Evolutionary conservation across 2,113 vertebrate genomes (phyloP).

Genomic region (Heterotilapia buettikoferi): DNA sequence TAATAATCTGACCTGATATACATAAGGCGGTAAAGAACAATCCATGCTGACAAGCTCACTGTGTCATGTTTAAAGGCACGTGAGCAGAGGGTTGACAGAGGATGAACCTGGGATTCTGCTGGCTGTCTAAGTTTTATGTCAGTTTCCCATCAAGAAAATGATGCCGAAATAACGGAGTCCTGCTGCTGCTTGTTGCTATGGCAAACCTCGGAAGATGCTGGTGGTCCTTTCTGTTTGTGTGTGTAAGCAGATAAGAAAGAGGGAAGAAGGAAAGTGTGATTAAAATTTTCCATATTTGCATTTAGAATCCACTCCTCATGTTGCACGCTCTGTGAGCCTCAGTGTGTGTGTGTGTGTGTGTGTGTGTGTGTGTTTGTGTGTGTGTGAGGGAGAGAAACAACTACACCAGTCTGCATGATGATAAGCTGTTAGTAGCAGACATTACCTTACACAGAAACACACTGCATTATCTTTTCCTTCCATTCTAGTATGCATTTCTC

Average conservation of each 20-base stretch:
- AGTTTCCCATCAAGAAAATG: not conserved
- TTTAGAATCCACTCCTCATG: not conserved
- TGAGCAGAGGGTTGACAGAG: not conserved
- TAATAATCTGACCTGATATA: not conserved
- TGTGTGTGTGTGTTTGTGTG: not conserved
- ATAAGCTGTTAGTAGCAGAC: not conserved
- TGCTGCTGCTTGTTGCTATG: slow-evolving; percentile 43
- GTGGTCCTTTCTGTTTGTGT: not conserved
- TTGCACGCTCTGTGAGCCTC: not conserved
- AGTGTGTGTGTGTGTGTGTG: not conserved
- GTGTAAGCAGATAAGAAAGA: not conserved
- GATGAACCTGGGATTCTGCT: not conserved
- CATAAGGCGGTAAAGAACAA: not conserved
- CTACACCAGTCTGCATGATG: slow-evolving; percentile 17
- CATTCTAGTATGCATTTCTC: not conserved
- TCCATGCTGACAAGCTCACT: not conserved
- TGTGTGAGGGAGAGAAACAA: not conserved
- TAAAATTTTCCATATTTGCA: not conserved
- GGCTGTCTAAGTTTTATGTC: not conserved
- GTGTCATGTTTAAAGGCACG: not conserved
- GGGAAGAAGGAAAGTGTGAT: not conserved
- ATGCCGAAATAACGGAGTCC: not conserved
- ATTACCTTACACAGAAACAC: not conserved
- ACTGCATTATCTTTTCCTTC: not conserved
- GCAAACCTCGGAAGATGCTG: slow-evolving; percentile 26